Evolutionary conservation across 1,140 invertebrate genomes (phyloP), one percentile per base, ranked within the genome.

Genomic region (Eriosoma lanigerum): DNA sequence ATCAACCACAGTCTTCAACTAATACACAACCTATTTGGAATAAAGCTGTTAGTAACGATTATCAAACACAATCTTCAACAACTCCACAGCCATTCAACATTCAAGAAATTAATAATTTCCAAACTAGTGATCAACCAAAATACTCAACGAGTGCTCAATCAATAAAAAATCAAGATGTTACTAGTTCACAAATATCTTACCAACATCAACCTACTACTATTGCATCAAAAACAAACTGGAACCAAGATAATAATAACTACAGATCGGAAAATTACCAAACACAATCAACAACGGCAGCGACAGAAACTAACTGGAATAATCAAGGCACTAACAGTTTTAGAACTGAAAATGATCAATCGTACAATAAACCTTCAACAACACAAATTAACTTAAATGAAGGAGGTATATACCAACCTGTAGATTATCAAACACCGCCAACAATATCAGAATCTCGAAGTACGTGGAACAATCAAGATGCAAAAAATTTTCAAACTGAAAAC

Each of bases 261-360:
- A 56, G 24, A 26, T 1, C 38, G 1, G 68, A 15, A 52, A 52
- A 29, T 29, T 72, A 52, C 4, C 68, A 72, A 29, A 29, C 26
- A 26, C 9, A 0, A 12, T 29, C 68, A 0, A 52, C 68, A 1
- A 52, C 46, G 29, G 48, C 13, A 12, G 26, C 17, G 26, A n/a
- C 68, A 0, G 46, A 72, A 72, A 72, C 12, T 0, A 78, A 78
- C 3, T 78, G 75, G 75, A 58, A 62, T n/a, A 52, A 52, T 15
- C 38, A 48, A 29, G 44, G 17, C n/a, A 26, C 32, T 8, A 76
- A 13, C 0, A 19, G 17, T 44, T 19, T 26, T 19, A 38, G 0
- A 26, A 58, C 21, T 9, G 24, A 72, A 0, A 52, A 72, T 12
- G 10, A 72, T 29, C 68, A 72, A 12, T 52, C 21, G 12, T n/a